Evolutionary conservation across 53 echinoderm and acorn worm species (phyloP), one percentile per base, ranked within the genome.

Genomic region (Temnopleurus reevesii): DNA sequence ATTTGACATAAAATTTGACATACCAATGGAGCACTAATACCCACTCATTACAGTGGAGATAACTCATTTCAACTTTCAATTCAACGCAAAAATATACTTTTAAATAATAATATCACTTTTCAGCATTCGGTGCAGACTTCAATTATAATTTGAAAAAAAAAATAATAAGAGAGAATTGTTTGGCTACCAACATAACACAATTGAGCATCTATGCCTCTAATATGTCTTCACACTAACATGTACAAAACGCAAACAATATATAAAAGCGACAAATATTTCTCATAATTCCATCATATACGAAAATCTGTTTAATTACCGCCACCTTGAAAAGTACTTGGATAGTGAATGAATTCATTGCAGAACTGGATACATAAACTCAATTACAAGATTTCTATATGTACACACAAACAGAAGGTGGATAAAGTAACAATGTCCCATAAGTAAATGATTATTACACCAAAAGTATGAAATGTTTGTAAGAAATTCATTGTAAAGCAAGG

Each of bases 291-390:
- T 23, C 15, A 56, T 83, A 83, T 49, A 56, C 55, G 19, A 55
- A 83, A 47, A 17, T 83, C 77, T 77, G 46, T 46, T 77, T 46
- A 83, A 55, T 83, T 55, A 83, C 55, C 83, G 21, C 83, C 83
- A 83, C 83, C 83, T 53, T 56, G 83, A 55, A 83, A 83, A 83
- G 83, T 83, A 83, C 83, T 83, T 83, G 83, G 83, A 53, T 83
- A 55, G 83, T 55, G 51, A 56, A 83, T 83, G 36, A 49, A 41
- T 71, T 36, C 71, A 41, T 43, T 64, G 19, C 4, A 12, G 12
- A 13, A 34, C 13, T 56, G 13, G 34, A 63, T 63, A 63, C 71
- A 71, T 43, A 8, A 71, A 23, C 19, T 71, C 41, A 38, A 41
- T 21, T 31, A 71, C 43, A 71, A 21, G 60, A 60, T 30, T 60